Evolutionary conservation across 2,797 vertebrate genomes (phyloP).

Genomic region (Momotus momota): DNA sequence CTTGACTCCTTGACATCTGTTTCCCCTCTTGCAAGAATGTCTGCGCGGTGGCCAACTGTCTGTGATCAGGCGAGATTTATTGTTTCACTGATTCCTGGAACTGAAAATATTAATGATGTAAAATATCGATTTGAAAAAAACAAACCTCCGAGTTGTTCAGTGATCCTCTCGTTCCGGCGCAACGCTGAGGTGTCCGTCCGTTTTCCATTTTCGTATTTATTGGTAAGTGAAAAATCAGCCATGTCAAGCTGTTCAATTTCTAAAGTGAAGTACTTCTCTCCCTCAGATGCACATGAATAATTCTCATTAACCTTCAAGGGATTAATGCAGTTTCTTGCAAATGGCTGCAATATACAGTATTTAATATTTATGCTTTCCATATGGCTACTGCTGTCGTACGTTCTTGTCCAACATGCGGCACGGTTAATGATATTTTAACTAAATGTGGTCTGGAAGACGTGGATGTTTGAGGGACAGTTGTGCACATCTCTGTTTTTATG

Average conservation of each 20-base stretch:
- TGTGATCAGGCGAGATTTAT: conserved; percentile 33
- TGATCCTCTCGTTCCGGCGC: conserved; percentile 4
- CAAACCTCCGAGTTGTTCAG: background rate
- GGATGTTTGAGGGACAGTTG: conserved; percentile 39
- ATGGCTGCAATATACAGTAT: conserved; percentile 74
- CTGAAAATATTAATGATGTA: conserved; percentile 64
- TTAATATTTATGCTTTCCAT: conserved; percentile 77
- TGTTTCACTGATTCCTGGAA: conserved; percentile 52
- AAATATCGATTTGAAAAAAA: conserved; percentile 68
- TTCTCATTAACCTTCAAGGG: conserved; percentile 77
- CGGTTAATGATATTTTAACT: conserved; percentile 66
- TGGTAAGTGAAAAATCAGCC: conserved; percentile 72
- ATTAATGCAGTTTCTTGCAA: conserved; percentile 76
- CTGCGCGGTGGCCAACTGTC: background rate
- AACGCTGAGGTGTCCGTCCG: conserved; percentile 43
- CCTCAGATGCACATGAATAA: conserved; percentile 76
- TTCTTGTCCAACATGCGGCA: conserved; percentile 69
- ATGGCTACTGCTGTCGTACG: conserved; percentile 69
- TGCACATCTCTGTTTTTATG: conserved; percentile 59
- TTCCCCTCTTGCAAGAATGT: background rate
- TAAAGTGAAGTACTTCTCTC: conserved; percentile 71
- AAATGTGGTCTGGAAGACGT: conserved; percentile 14
- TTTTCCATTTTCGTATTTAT: conserved; percentile 64
- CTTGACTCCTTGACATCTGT: background rate
- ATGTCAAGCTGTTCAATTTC: conserved; percentile 69